These are phyloP conservation scores for Vimba vimba DNA, from an alignment of 2,113 vertebrate species.

Conservation along the genomic window DNA sequence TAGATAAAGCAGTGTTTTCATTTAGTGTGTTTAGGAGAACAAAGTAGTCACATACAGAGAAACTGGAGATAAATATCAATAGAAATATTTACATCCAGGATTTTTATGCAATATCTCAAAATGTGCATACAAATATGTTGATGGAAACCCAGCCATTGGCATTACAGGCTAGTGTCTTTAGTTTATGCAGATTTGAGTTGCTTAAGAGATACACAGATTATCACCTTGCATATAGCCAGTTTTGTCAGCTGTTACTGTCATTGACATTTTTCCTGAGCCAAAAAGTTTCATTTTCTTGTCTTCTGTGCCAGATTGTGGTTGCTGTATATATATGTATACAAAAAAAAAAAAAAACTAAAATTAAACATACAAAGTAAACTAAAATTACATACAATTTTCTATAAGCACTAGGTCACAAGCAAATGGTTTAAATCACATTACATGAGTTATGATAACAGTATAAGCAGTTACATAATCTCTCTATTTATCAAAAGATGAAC, in stretches of 20 bases:
- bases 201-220: neutral
- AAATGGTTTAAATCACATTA: neutral
- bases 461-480: neutral
- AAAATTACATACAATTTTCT: neutral
- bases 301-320: conserved; percentile 53
- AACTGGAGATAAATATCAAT: neutral
- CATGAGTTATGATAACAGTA: neutral
- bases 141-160: neutral
- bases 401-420: neutral
- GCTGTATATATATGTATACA: conserved; percentile 56
- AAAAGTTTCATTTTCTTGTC: conserved; percentile 71
- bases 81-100: neutral
- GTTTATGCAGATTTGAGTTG: neutral
- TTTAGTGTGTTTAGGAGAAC: neutral
- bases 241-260: conserved; percentile 64
- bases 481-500: neutral
- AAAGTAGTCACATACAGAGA: neutral
- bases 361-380: no score
- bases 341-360: no score
- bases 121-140: neutral
- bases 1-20: neutral
- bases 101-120: neutral
- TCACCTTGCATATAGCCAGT: conserved; percentile 68
- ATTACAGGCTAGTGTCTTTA: neutral
- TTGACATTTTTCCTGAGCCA: conserved; percentile 66